Base-by-base conservation (phyloP, 2,888 invertebrate genomes). In the Ormyrus labotus region DNA sequence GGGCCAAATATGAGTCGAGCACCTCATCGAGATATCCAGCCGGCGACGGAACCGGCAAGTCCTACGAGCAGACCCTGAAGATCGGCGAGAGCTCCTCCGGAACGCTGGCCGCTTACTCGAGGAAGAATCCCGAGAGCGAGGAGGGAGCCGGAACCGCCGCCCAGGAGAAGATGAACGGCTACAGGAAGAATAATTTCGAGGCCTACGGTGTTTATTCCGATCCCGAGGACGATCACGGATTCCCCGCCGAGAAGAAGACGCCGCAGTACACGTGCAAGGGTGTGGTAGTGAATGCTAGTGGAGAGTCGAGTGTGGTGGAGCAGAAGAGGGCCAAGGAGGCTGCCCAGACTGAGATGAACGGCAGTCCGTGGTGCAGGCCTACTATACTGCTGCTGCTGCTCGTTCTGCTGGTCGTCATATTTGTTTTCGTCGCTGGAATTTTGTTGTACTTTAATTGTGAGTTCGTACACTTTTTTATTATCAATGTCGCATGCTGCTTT, bases 381-480 rank as follows among this genome's bases (percentile, higher is more conserved):
- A 92, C 93, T 0, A 92, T 93, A 83, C 89, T 93, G 61, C 89
- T 93, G 70, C 91, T 93, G 53, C 91, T 93, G 53, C 90, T 93
- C 82, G 92, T 93, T 69, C 90, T 93, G 67, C 91, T 93, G 83
- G 92, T 93, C 82, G 91, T 93, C 81, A 91, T 93, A 81, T 93
- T 93, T 87, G 92, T 93, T 48, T 90, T 93, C 87, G 92, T 93
- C 83, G 93, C 93, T 83, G 93, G 93, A 72, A 92, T 93, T 76
- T 91, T 93, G 64, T 92, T 93, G 78, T 93, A 93, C 89, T 92
- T 92, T 86, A 93, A 93, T 89, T 93, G 93, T 93, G 91, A 91
- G 93, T 93, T n/a, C 34, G 4, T 5, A 50, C 6, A 11, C 5
- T 9, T 48, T 19, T 19, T 76, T 10, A 68, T 53, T 48, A 19